Evolutionary conservation across 2,797 vertebrate species (phyloP).

Genomic region (Acanthiza pusilla): DNA sequence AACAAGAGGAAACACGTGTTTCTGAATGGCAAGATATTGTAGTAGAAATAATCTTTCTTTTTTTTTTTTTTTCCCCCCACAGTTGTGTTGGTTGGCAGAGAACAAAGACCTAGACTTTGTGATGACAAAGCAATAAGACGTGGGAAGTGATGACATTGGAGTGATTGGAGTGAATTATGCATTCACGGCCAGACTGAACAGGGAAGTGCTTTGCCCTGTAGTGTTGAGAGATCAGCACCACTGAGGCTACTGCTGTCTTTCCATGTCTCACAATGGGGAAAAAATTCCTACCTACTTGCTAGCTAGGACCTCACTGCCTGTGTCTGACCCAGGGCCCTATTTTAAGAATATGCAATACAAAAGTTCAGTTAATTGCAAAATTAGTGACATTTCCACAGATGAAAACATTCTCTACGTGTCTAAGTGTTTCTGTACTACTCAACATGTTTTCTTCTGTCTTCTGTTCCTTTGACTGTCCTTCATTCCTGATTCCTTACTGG

Average conservation of each 20-base stretch:
- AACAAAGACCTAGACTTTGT: background rate
- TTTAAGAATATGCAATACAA: background rate
- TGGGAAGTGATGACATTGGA: background rate
- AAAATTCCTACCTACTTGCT: background rate
- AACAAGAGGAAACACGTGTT: background rate
- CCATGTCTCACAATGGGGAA: background rate
- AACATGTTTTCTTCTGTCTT: rapidly evolving
- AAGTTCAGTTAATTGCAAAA: background rate
- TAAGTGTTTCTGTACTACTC: background rate
- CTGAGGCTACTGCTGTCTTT: background rate
- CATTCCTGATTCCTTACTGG: background rate
- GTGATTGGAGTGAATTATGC: background rate
- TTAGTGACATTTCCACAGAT: background rate
- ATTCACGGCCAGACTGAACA: background rate
- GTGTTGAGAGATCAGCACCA: background rate
- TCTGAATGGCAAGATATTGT: background rate
- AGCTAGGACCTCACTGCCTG: background rate
- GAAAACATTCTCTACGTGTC: background rate
- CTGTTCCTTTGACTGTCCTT: background rate
- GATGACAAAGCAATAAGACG: background rate
- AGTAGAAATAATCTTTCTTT: background rate
- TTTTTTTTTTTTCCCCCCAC: too few species aligned
- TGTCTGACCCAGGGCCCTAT: background rate
- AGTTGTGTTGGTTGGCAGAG: background rate
- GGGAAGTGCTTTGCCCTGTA: background rate